These are phyloP conservation scores for Phorcus lineatus DNA, from an alignment of 2,888 invertebrate species.

Conservation along the genomic window DNA sequence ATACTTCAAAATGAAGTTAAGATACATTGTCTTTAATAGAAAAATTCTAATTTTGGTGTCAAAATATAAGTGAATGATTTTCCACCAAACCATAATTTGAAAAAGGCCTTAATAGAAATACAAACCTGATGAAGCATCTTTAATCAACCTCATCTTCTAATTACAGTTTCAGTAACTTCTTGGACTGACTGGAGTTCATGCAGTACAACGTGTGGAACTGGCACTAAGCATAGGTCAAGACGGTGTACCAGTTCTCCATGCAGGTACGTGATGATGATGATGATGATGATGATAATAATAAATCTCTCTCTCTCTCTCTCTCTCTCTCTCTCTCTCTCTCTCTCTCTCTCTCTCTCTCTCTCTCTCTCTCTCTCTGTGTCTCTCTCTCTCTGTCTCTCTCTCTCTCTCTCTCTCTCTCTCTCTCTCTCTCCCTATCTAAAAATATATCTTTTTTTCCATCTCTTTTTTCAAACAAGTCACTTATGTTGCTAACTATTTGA, in stretches of 20 bases:
- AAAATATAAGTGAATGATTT: too few species aligned
- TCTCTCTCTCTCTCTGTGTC: not conserved
- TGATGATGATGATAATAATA: too few species aligned
- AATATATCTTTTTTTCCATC: too few species aligned
- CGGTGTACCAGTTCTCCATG: constrained; percentile 25
- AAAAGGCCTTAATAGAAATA: too few species aligned
- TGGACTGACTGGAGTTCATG: constrained; percentile 54
- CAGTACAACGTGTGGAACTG: constrained; percentile 32
- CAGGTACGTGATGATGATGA: not conserved
- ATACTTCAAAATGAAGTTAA: too few species aligned
- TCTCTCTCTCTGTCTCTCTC: not conserved
- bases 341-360: not conserved
- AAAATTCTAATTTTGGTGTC: too few species aligned
- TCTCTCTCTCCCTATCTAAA: not conserved
- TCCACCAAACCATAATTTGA: too few species aligned
- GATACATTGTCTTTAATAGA: too few species aligned
- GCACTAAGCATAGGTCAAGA: constrained; percentile 23
- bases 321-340: not conserved
- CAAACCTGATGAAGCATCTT: too few species aligned
- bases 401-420: constrained; percentile 14
- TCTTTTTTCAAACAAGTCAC: too few species aligned
- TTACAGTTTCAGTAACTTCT: constrained; percentile 50
- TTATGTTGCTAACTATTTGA: too few species aligned
- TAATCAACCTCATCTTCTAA: constrained; percentile 38
- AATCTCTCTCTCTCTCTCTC: not conserved